Percentiles rank a stretch among this genome's conserved stretches.
Conservation (phyloP, 2,888 invertebrate genomes). For the Acanthosoma haemorrhoidale region DNA sequence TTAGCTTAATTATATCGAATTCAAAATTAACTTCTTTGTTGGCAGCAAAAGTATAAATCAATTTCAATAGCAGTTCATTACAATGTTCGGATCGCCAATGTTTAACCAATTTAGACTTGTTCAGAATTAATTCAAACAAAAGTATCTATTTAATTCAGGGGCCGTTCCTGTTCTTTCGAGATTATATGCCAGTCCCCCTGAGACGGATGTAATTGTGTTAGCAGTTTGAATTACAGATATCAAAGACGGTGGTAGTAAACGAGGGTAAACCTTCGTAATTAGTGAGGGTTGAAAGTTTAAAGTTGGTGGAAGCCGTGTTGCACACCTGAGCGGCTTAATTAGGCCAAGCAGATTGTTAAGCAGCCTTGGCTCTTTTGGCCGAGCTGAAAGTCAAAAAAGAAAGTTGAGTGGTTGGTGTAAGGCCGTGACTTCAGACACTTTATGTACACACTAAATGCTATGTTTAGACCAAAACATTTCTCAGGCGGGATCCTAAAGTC, state of each 20-base stretch:
- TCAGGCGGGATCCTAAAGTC: not conserved
- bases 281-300: not conserved
- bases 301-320: not conserved
- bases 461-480: not conserved
- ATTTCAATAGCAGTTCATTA: no score
- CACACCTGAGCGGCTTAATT: constrained; percentile 13
- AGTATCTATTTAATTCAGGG: no score
- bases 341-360: not conserved
- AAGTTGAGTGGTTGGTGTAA: not conserved
- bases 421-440: not conserved
- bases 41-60: no score
- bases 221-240: not conserved
- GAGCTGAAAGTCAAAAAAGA: not conserved
- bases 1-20: no score
- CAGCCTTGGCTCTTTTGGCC: not conserved
- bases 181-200: no score
- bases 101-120: no score
- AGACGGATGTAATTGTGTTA: not conserved
- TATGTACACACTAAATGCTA: not conserved
- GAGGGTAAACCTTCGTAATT: not conserved
- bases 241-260: not conserved
- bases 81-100: no score
- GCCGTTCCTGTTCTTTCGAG: no score
- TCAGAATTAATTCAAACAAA: no score
- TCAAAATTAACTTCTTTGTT: no score